Percentiles rank a stretch among this genome's conserved stretches.
These are phyloP conservation scores for Chaetogeoica ovagalla DNA, from an alignment of 2,888 invertebrate genomes.

Conservation along the genomic window DNA sequence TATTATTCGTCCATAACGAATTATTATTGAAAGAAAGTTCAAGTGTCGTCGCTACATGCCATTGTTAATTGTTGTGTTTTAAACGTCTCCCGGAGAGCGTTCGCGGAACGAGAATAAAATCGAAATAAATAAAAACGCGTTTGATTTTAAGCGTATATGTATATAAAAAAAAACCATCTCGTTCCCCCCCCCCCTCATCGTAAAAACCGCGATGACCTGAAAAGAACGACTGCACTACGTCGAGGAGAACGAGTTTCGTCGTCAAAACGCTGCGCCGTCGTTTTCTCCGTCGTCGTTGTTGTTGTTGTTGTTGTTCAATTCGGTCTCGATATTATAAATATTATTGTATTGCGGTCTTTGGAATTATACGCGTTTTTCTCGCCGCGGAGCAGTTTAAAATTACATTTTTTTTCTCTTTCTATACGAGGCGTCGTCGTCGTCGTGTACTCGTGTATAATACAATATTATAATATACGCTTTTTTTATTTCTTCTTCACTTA, in stretches of 20 bases:
- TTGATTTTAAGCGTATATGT: no score
- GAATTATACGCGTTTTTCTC: neutral
- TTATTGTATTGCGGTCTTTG: constrained; percentile 17
- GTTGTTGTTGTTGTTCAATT: neutral
- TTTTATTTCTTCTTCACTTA: neutral
- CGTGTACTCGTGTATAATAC: neutral
- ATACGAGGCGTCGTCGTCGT: neutral
- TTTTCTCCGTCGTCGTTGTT: no score
- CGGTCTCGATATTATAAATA: neutral
- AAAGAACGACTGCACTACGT: constrained; percentile 4
- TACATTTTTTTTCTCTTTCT: no score
- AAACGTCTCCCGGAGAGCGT: no score
- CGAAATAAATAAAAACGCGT: no score
- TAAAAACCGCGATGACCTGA: constrained; percentile 6
- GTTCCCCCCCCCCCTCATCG: no score
- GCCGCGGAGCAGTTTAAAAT: constrained; percentile 6
- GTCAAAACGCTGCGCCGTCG: neutral
- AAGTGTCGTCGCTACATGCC: no score
- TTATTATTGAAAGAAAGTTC: no score
- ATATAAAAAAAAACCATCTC: no score
- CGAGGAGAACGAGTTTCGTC: constrained; percentile 19
- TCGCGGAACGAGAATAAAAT: no score
- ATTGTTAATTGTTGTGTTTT: no score
- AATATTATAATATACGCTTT: neutral
- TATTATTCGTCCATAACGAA: no score